These are phyloP conservation scores for Nowickia ferox DNA, from an alignment of 2,888 invertebrate genomes.

Conservation along the genomic window DNA sequence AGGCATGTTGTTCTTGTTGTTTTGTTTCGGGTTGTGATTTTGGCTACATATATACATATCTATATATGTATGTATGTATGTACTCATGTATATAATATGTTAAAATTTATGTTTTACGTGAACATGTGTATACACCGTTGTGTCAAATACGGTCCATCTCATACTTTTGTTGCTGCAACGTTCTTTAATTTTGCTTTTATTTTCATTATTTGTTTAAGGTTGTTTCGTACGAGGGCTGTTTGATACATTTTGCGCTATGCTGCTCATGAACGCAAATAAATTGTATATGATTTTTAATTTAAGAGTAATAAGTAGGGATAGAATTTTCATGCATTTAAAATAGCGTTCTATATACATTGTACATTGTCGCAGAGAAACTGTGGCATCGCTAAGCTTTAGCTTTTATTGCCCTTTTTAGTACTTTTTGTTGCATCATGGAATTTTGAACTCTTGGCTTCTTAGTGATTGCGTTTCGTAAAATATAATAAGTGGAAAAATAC, in stretches of 20 bases:
- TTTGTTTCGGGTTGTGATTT: neutral
- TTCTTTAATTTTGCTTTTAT: neutral
- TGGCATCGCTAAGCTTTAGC: too few relatives aligned
- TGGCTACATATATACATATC: neutral
- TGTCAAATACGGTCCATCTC: conserved; percentile 50
- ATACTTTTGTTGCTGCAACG: conserved; percentile 28
- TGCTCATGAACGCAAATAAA: neutral
- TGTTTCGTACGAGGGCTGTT: conserved; percentile 36
- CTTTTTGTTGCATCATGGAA: too few relatives aligned
- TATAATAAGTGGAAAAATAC: too few relatives aligned
- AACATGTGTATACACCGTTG: conserved; percentile 46
- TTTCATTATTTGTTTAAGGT: conserved; percentile 14
- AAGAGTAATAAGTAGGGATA: too few relatives aligned
- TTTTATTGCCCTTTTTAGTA: too few relatives aligned
- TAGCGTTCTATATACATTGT: too few relatives aligned
- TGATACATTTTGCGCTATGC: neutral
- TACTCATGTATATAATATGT: neutral
- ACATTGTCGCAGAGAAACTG: too few relatives aligned
- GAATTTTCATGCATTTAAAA: too few relatives aligned
- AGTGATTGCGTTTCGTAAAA: too few relatives aligned
- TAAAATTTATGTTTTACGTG: neutral
- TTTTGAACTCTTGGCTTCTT: too few relatives aligned
- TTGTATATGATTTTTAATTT: neutral
- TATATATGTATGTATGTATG: neutral
- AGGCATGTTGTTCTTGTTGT: conserved; percentile 15